Evolutionary conservation across 2,888 invertebrate species (phyloP).

Genomic region (Brenthis daphne): DNA sequence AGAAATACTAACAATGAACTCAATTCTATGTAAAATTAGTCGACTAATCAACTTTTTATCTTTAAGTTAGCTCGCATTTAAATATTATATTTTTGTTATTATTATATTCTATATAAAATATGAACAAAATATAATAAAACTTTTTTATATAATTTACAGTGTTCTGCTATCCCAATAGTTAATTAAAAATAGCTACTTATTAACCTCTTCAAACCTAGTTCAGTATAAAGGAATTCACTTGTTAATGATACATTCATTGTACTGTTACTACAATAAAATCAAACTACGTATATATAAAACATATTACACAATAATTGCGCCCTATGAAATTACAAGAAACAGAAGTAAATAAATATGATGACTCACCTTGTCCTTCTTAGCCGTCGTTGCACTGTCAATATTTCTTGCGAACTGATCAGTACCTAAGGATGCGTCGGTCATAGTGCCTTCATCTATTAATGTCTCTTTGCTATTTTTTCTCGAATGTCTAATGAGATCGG

Average conservation of each 20-base stretch:
- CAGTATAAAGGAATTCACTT: too few species aligned
- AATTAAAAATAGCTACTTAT: too few species aligned
- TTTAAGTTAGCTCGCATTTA: neutral
- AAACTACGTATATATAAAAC: neutral
- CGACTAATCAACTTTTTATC: conserved; percentile 25
- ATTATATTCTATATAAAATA: neutral
- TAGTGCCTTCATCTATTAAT: conserved; percentile 64
- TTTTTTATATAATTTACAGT: too few species aligned
- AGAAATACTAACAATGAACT: conserved; percentile 58
- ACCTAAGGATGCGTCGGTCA: conserved; percentile 54
- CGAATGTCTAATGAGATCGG: conserved; percentile 71
- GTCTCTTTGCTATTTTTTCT: conserved; percentile 63
- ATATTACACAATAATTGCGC: neutral
- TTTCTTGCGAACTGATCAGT: conserved; percentile 46
- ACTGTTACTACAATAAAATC: neutral
- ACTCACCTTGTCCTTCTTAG: conserved; percentile 65
- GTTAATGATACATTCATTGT: neutral
- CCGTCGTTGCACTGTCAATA: conserved; percentile 65
- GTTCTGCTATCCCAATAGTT: too few species aligned
- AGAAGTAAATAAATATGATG: neutral
- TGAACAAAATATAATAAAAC: too few species aligned
- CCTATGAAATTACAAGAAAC: neutral
- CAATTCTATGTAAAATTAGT: conserved; percentile 47
- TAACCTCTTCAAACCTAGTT: too few species aligned
- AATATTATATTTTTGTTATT: neutral